phyloP scores from a whole-genome alignment of 2,797 vertebrate genomes.

The Propithecus perrieri region DNA sequence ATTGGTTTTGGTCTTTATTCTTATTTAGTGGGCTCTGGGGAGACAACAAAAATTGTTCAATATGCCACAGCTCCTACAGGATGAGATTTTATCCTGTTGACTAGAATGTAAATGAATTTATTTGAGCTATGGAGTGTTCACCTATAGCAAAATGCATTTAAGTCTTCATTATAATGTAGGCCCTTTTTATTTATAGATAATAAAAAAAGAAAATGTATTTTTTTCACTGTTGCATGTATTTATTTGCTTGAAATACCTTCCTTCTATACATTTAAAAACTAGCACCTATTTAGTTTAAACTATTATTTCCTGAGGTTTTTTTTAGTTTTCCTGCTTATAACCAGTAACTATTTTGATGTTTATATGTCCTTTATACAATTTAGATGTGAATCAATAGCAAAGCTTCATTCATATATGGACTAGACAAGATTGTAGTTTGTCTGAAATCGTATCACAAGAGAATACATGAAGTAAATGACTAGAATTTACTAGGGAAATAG shows the following conservation, averaged over 20 bases:
- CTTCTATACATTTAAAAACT: neutral
- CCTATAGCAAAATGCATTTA: neutral
- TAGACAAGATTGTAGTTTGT: neutral
- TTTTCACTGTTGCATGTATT: neutral
- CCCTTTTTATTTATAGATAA: neutral
- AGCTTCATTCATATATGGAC: neutral
- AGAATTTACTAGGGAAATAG: neutral
- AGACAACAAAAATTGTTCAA: neutral
- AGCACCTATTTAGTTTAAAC: neutral
- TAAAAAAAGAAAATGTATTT: neutral
- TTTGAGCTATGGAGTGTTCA: neutral
- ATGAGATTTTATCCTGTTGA: neutral
- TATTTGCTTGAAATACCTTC: neutral
- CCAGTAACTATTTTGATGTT: neutral
- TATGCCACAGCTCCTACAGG: neutral
- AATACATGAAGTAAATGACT: neutral
- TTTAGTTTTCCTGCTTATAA: neutral
- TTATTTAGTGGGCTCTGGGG: neutral
- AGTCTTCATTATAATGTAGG: neutral
- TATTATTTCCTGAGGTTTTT: neutral
- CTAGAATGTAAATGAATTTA: neutral
- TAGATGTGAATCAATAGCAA: neutral
- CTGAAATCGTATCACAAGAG: neutral
- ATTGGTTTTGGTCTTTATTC: slow-evolving; percentile 6
- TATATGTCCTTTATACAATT: neutral